These are phyloP conservation scores for Oreocharis arfaki DNA, from an alignment of 2,113 vertebrate genomes.

Conservation along the genomic window DNA sequence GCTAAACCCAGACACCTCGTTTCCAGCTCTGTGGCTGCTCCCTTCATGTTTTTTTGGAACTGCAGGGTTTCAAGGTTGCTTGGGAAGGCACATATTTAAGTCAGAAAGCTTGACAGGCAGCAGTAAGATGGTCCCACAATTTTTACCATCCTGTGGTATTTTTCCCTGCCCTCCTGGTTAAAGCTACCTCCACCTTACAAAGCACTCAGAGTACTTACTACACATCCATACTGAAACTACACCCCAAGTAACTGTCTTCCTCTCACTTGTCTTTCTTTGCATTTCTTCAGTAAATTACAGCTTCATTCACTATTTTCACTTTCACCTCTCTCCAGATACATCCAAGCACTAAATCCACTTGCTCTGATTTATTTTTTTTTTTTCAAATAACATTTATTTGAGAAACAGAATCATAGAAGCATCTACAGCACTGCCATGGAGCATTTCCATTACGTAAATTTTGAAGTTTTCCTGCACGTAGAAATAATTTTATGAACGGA, in stretches of 20 bases:
- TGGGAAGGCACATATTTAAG: not conserved
- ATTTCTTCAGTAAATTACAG: not conserved
- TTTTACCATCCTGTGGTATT: not conserved
- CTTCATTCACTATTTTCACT: not conserved
- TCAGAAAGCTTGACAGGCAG: not conserved
- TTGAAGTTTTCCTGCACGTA: not conserved
- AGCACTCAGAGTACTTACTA: not conserved
- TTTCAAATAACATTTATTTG: not conserved
- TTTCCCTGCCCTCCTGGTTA: not conserved
- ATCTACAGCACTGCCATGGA: not conserved
- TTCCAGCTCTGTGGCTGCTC: not conserved
- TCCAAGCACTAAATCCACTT: not conserved
- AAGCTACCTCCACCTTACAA: not conserved
- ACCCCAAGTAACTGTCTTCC: not conserved
- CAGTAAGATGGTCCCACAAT: not conserved
- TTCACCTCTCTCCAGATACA: not conserved
- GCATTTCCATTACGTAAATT: not conserved
- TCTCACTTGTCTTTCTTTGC: not conserved
- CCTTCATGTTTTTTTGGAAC: not conserved
- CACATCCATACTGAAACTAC: not conserved
- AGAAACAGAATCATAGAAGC: not conserved
- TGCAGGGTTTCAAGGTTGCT: not conserved
- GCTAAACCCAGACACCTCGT: not conserved
- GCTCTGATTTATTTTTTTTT: not conserved
- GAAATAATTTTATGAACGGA: not conserved